Percentiles rank a stretch among this genome's conserved stretches.
phyloP scores from a whole-genome alignment of 2,797 vertebrate species.

The Chromis chromis region DNA sequence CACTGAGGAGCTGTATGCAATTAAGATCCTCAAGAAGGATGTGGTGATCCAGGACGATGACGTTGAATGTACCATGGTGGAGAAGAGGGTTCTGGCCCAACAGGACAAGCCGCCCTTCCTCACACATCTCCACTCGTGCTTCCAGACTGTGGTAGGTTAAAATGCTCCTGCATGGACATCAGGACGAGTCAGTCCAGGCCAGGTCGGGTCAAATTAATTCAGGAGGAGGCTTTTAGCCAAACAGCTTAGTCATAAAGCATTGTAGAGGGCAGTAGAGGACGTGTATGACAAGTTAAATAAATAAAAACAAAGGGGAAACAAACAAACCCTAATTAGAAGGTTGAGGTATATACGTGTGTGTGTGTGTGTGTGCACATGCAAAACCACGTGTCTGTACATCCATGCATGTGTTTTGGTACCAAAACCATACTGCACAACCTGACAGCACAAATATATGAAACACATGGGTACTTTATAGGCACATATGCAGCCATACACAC shows the following conservation, averaged over 20 bases:
- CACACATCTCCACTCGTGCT: slow-evolving; percentile 96
- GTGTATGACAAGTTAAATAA: slow-evolving; percentile 22
- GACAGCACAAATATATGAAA: background rate
- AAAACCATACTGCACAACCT: slow-evolving; percentile 18
- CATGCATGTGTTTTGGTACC: background rate
- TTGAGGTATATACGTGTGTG: background rate
- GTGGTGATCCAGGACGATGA: slow-evolving; percentile 99
- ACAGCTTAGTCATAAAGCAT: slow-evolving; percentile 53
- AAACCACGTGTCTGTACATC: background rate
- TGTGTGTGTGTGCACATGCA: background rate
- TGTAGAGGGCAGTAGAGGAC: slow-evolving; percentile 40
- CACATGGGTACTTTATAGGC: background rate
- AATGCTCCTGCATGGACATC: slow-evolving; percentile 29
- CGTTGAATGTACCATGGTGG: slow-evolving; percentile 97
- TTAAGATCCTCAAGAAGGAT: slow-evolving; percentile 98
- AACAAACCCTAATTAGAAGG: slow-evolving; percentile 43
- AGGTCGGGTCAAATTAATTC: slow-evolving; percentile 60
- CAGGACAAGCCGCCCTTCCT: slow-evolving; percentile 94
- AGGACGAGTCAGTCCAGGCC: slow-evolving; percentile 31
- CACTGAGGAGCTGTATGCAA: slow-evolving; percentile 91
- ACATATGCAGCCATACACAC: too few relatives aligned
- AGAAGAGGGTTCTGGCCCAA: slow-evolving; percentile 95
- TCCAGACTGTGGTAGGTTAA: slow-evolving; percentile 93
- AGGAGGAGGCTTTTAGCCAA: slow-evolving; percentile 52
- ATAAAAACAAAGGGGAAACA: slow-evolving; percentile 25